Base-by-base conservation (phyloP, 2,113 vertebrate species). In the Podilymbus podiceps region DNA sequence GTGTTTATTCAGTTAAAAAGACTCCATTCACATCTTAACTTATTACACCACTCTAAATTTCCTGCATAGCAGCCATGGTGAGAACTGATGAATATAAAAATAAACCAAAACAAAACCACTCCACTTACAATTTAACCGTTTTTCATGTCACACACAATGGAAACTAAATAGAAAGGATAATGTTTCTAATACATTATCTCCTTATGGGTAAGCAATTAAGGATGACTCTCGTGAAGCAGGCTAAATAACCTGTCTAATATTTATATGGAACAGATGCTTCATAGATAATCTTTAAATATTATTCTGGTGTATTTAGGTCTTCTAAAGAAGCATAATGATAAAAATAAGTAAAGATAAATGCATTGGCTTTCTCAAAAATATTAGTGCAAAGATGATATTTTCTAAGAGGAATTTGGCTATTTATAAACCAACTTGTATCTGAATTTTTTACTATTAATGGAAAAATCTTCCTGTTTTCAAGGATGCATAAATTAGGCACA, bases 41-140 rank as follows among this genome's bases (percentile, higher is more conserved):
- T 82, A 33, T 30, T 84, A 35, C 11, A 83, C 11, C 86, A 35
- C 2, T 72, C 6, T 53, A 15, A 83, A 31, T 27, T 85, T 89
- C 16, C 22, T 86, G 5, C 8, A 28, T 10, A 83, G 7, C 14
- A 87, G 5, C 8, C 15, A 38, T 23, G 7, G 8, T 72, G 55
- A 59, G 3, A 7, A 30, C 4, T n/a, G 33, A 52, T 47, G 15
- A 69, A 25, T 68, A 73, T 40, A 73, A 85, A 63, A 7, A 15
- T 0, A 12, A 50, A 35, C 8, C 38, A 38, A 59, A n/a, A 71
- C 22, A 42, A 9, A 33, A 8, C 0, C 4, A 7, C 4, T 38
- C 3, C 4, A 35, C 8, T 88, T 71, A 10, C 0, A 15, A 52
- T 2, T n/a, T 82, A 47, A 40, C 3, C 85, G 88, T 85, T 56